Conservation (phyloP, 2,797 vertebrate genomes). For the Heterohyrax brucei region DNA sequence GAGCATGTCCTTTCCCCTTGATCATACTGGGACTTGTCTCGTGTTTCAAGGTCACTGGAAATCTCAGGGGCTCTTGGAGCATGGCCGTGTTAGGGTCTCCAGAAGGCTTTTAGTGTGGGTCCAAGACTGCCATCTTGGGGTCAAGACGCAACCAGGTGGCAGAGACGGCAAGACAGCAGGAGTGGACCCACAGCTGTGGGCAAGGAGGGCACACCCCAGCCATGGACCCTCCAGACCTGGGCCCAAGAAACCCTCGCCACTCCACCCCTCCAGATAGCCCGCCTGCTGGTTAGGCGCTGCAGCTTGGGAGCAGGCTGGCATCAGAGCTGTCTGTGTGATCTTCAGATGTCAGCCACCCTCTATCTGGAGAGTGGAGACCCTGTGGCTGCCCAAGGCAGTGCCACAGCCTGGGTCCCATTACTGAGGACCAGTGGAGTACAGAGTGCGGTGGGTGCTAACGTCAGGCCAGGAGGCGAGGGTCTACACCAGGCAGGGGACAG, state of each 20-base stretch:
- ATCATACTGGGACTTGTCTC: background rate
- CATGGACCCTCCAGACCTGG: rapidly evolving
- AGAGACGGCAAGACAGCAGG: background rate
- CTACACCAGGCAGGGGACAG: too few relatives aligned
- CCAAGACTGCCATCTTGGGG: rapidly evolving
- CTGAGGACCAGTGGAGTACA: background rate
- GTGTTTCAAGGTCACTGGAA: background rate
- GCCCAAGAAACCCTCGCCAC: rapidly evolving
- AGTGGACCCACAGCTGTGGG: too few relatives aligned
- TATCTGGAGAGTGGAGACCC: background rate
- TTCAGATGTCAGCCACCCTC: background rate
- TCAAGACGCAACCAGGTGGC: background rate
- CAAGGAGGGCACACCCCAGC: too few relatives aligned
- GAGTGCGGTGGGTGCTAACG: too few relatives aligned
- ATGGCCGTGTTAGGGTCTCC: too few relatives aligned
- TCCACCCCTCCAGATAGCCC: too few relatives aligned
- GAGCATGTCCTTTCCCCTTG: background rate
- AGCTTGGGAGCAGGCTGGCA: background rate
- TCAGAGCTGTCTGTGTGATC: background rate
- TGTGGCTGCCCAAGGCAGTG: too few relatives aligned
- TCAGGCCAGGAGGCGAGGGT: background rate
- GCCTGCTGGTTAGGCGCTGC: background rate
- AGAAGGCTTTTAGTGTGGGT: too few relatives aligned
- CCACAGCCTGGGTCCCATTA: background rate
- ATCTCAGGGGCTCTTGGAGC: background rate